phyloP scores from a whole-genome alignment of 1,140 invertebrate genomes.

The Homalodisca vitripennis region DNA sequence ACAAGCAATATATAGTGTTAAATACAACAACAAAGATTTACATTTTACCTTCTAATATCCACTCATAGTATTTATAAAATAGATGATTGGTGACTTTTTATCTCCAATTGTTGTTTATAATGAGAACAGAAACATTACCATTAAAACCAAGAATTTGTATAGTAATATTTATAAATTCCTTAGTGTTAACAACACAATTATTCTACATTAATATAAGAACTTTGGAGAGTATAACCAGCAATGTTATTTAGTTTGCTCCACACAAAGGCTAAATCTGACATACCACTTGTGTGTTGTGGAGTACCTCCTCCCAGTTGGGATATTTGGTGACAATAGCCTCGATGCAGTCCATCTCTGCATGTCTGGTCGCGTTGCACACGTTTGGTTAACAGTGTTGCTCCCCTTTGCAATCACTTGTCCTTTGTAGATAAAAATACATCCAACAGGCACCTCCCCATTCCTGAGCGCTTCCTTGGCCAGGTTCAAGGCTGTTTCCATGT shows the following conservation, averaged over 20 bases:
- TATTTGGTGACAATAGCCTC: conserved; percentile 69
- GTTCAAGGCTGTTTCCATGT: conserved; percentile 68
- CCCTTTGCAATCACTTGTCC: conserved; percentile 71
- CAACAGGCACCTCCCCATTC: conserved; percentile 93
- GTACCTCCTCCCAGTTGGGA: conserved; percentile 59
- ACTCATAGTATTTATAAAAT: no score
- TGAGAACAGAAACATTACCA: not conserved
- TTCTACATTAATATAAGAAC: not conserved
- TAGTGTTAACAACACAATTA: not conserved
- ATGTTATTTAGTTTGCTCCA: no score
- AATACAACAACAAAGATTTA: no score
- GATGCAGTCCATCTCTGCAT: conserved; percentile 96
- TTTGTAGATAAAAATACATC: conserved; percentile 86
- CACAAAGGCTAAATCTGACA: conserved; percentile 61
- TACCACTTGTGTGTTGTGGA: conserved; percentile 68
- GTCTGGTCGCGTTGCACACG: conserved; percentile 90
- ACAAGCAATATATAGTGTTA: no score
- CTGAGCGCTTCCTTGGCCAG: conserved; percentile 79
- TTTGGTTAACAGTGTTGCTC: conserved; percentile 84
- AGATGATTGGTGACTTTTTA: not conserved
- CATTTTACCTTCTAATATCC: no score
- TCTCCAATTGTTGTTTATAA: not conserved
- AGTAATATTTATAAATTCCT: not conserved
- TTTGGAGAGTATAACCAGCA: no score
- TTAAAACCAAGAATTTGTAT: not conserved